A percentile compares a stretch with the other conserved stretches of the same genome.
phyloP scores from a whole-genome alignment of 2,797 vertebrate species.

The Rhinoraja longicauda region DNA sequence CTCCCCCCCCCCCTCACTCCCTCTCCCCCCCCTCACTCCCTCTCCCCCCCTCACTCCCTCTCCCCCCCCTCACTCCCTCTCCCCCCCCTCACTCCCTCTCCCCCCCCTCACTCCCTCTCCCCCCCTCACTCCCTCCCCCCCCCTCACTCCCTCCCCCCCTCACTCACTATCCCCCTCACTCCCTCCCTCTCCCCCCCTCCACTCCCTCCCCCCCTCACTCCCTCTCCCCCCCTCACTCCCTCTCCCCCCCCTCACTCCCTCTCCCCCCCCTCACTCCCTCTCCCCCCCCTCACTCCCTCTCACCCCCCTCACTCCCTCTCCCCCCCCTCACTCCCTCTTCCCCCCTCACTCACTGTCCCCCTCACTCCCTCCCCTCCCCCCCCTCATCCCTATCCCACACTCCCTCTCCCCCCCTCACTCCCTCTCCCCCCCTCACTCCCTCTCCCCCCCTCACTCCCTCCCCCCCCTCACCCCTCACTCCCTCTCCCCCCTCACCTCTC shows the following conservation, averaged over 20 bases:
- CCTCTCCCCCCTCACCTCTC: no score
- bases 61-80: neutral
- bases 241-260: fast-evolving
- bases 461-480: no score
- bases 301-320: neutral
- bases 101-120: neutral
- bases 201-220: no score
- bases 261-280: no score
- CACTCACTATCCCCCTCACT: neutral
- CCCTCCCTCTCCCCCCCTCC: neutral
- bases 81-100: neutral
- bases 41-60: neutral
- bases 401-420: no score
- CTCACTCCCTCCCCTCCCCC: neutral
- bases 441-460: no score
- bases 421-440: no score
- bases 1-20: neutral
- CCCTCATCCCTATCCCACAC: neutral
- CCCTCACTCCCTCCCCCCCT: constrained; percentile 12
- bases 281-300: neutral
- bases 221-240: no score
- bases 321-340: neutral
- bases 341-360: neutral
- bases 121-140: constrained; percentile 31
- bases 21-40: neutral